Conservation (phyloP, 1,140 invertebrate genomes). For the Brachionus plicatilis region DNA sequence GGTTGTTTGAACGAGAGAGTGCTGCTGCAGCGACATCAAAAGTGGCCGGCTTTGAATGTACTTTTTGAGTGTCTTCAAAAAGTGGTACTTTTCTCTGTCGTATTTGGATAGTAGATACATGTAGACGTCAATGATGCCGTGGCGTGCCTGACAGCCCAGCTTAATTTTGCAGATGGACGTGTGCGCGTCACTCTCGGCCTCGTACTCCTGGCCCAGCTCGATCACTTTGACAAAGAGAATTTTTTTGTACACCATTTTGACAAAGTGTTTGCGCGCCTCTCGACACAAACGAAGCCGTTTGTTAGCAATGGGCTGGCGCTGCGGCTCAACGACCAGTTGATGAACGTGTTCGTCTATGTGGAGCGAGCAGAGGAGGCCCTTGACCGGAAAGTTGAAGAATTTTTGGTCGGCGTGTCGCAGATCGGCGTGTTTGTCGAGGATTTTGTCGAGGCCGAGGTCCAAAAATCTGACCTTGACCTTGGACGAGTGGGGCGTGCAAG, state of each 20-base stretch:
- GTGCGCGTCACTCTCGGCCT: background rate
- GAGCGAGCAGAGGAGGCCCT: background rate
- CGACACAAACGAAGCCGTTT: background rate
- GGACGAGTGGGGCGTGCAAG: background rate
- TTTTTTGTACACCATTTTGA: constrained; percentile 30
- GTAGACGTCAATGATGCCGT: constrained; percentile 25
- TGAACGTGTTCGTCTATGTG: background rate
- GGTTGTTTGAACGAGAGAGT: background rate
- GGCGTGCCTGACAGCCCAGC: background rate
- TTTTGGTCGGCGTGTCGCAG: constrained; percentile 4
- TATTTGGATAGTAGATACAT: constrained; percentile 23
- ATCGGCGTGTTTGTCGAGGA: background rate
- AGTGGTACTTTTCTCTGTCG: constrained; percentile 7
- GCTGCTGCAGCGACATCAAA: background rate
- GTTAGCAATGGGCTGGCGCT: background rate
- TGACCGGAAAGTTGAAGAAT: constrained; percentile 32
- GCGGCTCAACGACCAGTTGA: background rate
- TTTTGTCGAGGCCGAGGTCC: background rate
- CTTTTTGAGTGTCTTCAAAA: constrained; percentile 10
- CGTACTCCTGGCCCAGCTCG: background rate
- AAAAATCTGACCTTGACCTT: constrained; percentile 37
- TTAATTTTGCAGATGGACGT: background rate
- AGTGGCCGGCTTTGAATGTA: background rate
- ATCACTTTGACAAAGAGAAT: constrained; percentile 25
- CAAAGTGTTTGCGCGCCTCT: constrained; percentile 13